phyloP scores from a whole-genome alignment of 1,140 invertebrate genomes.

The Palaemon carinicauda region DNA sequence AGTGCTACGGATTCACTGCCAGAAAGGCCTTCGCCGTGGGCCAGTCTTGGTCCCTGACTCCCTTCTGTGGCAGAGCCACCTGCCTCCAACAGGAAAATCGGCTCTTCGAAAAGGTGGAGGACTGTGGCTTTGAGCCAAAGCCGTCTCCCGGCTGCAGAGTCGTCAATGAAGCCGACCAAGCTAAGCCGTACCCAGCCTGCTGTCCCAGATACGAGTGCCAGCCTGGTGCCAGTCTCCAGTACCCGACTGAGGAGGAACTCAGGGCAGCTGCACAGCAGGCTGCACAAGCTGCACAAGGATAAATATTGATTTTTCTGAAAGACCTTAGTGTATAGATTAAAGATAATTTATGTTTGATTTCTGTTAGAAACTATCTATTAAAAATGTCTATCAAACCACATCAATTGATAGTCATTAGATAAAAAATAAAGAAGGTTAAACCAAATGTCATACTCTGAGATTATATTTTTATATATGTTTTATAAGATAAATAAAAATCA shows the following conservation, averaged over 20 bases:
- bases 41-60: background rate
- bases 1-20: background rate
- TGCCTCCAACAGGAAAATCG: background rate
- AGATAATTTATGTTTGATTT: no score
- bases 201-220: background rate
- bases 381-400: no score
- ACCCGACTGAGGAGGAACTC: background rate
- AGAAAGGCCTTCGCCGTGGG: background rate
- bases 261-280: background rate
- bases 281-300: no score
- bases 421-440: no score
- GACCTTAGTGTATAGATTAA: no score
- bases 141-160: background rate
- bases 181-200: background rate
- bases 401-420: no score
- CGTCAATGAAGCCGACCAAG: background rate
- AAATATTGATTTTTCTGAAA: no score
- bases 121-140: background rate
- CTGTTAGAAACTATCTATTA: no score
- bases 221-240: background rate
- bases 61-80: conserved; percentile 7
- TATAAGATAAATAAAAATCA: no score
- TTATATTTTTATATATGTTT: no score
- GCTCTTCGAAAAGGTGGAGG: background rate
- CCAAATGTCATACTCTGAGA: no score